Evolutionary conservation across 2,797 vertebrate species (phyloP), one percentile per base, ranked within the genome.

Genomic region (Luscinia luscinia): DNA sequence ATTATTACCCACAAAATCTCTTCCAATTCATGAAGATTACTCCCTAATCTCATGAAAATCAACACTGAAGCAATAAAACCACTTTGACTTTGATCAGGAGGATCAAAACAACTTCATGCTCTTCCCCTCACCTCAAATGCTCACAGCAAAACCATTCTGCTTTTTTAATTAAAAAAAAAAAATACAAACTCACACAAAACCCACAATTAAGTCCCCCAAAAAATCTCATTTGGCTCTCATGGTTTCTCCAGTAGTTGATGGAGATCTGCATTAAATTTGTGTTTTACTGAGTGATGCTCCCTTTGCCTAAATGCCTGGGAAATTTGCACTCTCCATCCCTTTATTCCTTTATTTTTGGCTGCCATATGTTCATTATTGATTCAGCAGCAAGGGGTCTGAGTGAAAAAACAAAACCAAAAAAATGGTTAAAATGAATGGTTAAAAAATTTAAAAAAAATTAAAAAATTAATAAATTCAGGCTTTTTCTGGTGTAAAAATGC

Each of bases 261-360:
- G 1, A 5, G 43, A 28, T 34, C 15, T 63, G n/a, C 15, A n/a
- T 18, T 36, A 30, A 73, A 83, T 66, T 23, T 1, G 0, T 19
- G 2, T 80, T 76, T 92, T 21, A 52, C 19, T 46, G 24, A 73
- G 46, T 2, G 66, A 66, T 13, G 46, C 30, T 73, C 68, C 38
- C 23, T 43, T 32, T 83, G 75, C 48, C 58, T 38, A 48, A 61
- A 54, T 3, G 45, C 21, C 36, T 12, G 32, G 49, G 34, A 38
- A 75, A 87, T 81, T 2, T 34, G 21, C 30, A 5, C 61, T 59
- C 45, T 32, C 32, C 4, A 27, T 38, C 74, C 41, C 28, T 61
- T 45, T 40, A 30, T 66, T 69, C 62, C 54, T 19, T 75, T 72
- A 66, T 54, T 19, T 54, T 46, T 32, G 62, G 49, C 62, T 68